Evolutionary conservation across 2,113 vertebrate genomes (phyloP).

Genomic region (Pachyramphus minor): DNA sequence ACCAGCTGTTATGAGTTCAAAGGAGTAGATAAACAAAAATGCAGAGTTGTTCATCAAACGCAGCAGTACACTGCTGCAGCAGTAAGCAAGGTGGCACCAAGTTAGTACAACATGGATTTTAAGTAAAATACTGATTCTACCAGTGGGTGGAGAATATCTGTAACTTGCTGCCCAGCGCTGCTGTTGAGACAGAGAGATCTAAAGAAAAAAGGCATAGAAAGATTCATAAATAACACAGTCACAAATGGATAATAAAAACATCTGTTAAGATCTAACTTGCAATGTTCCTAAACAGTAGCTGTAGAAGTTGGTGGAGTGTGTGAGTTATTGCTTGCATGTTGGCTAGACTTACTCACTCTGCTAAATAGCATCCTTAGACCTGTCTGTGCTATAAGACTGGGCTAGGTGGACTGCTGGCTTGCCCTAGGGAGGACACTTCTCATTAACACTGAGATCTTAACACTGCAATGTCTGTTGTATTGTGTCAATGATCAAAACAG

Average conservation of each 20-base stretch:
- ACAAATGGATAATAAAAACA: background rate
- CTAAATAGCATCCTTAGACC: background rate
- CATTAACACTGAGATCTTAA: background rate
- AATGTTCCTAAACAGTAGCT: background rate
- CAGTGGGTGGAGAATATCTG: background rate
- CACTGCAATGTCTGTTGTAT: background rate
- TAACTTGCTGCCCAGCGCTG: background rate
- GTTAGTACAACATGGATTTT: background rate
- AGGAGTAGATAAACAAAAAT: background rate
- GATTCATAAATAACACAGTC: background rate
- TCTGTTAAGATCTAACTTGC: background rate
- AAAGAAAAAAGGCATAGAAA: background rate
- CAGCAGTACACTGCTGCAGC: rapidly evolving
- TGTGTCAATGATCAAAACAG: background rate
- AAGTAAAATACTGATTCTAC: background rate
- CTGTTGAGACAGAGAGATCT: background rate
- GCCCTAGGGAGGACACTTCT: background rate
- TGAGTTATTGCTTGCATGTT: background rate
- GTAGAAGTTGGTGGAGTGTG: background rate
- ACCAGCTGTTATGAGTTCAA: background rate
- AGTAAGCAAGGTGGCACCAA: background rate
- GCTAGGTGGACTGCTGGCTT: background rate
- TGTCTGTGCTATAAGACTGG: background rate
- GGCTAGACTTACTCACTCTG: background rate
- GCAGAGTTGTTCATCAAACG: background rate